phyloP scores from a whole-genome alignment of 1,140 invertebrate genomes.

The Ips typographus region DNA sequence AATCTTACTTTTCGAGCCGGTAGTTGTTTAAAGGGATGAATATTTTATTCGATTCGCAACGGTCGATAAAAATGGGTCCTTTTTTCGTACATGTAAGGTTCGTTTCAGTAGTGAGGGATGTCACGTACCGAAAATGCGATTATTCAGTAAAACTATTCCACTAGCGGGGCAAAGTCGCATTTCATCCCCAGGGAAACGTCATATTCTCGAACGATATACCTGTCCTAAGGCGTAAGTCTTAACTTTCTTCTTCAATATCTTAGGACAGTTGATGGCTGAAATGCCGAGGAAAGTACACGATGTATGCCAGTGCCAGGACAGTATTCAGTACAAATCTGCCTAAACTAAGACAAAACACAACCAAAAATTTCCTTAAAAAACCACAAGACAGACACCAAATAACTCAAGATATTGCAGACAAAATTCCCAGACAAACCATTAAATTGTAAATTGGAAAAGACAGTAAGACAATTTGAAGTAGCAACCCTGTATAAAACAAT shows the following conservation, averaged over 20 bases:
- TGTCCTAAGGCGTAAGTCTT: constrained; percentile 27
- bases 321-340: not conserved
- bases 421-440: too few relatives aligned
- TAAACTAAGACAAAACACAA: too few relatives aligned
- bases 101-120: not conserved
- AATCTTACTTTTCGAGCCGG: constrained; percentile 31
- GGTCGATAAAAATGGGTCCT: constrained; percentile 2
- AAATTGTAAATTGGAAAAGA: too few relatives aligned
- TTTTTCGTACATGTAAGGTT: too few relatives aligned
- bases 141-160: constrained; percentile 20
- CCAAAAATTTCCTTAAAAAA: too few relatives aligned
- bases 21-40: constrained; percentile 30
- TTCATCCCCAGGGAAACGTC: constrained; percentile 25
- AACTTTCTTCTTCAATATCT: constrained; percentile 35
- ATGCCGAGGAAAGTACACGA: constrained; percentile 16
- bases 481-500: constrained; percentile 6
- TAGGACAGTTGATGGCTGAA: constrained; percentile 28
- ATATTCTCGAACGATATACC: constrained; percentile 30
- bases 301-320: constrained; percentile 19
- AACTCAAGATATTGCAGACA: too few relatives aligned
- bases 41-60: constrained; percentile 21
- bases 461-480: too few relatives aligned
- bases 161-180: constrained; percentile 19
- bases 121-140: constrained; percentile 10
- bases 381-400: too few relatives aligned